phyloP scores from a whole-genome alignment of 2,797 vertebrate genomes.

The Micrastur ruficollis region DNA sequence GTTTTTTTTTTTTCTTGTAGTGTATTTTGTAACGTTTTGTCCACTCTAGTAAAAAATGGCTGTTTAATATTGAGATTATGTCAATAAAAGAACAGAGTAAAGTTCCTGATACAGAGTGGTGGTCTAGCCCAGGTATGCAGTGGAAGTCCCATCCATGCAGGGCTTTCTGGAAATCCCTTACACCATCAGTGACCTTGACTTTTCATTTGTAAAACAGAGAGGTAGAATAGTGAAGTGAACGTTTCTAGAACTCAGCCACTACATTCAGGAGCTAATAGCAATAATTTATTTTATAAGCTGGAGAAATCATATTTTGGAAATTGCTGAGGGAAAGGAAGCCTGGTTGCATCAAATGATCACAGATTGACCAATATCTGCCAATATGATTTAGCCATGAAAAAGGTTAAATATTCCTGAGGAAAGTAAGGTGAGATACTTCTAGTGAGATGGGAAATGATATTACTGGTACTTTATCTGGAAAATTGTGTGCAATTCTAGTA shows the following conservation, averaged over 20 bases:
- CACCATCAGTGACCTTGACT: background rate
- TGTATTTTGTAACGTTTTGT: background rate
- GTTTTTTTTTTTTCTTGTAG: background rate
- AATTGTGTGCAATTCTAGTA: background rate
- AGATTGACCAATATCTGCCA: background rate
- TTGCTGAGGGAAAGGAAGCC: background rate
- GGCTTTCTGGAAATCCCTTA: background rate
- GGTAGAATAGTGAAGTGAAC: background rate
- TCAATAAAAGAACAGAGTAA: background rate
- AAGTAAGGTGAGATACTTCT: background rate
- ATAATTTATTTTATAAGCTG: background rate
- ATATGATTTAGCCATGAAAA: background rate
- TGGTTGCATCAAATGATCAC: background rate
- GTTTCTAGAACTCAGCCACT: background rate
- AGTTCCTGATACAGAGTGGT: background rate
- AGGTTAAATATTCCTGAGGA: background rate
- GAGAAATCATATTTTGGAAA: background rate
- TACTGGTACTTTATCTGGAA: background rate
- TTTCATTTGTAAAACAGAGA: background rate
- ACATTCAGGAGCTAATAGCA: background rate
- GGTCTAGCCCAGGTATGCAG: background rate
- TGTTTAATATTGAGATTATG: background rate
- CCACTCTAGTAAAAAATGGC: background rate
- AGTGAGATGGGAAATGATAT: background rate
- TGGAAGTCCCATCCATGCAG: background rate